Conservation (phyloP, 2,888 invertebrate species). For the Neelides folsomi region DNA sequence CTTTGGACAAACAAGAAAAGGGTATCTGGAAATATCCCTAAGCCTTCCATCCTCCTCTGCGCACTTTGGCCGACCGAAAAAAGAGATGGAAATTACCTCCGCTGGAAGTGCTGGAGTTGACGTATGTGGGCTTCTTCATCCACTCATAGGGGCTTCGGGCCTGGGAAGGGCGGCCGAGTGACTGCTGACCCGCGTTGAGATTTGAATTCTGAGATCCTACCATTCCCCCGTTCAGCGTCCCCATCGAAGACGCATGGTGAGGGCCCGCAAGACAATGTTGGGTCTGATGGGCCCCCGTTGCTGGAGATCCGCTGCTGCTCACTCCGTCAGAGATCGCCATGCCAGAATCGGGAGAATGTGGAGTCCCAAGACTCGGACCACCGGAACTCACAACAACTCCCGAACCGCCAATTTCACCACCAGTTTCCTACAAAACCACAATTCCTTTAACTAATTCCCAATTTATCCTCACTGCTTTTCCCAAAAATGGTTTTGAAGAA, state of each 20-base stretch:
- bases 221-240: conserved; percentile 6
- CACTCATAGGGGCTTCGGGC: conserved; percentile 74
- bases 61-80: not conserved
- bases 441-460: no score
- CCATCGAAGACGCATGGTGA: conserved; percentile 10
- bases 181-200: conserved; percentile 5
- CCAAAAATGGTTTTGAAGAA: no score
- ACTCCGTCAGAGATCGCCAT: conserved; percentile 45
- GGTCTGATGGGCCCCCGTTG: conserved; percentile 41
- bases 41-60: no score
- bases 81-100: conserved; percentile 51
- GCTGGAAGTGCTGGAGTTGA: conserved; percentile 26
- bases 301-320: conserved; percentile 40
- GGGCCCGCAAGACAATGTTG: conserved; percentile 35
- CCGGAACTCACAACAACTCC: conserved; percentile 22
- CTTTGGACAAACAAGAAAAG: no score
- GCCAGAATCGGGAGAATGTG: conserved; percentile 36
- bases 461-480: no score
- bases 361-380: conserved; percentile 20
- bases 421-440: no score
- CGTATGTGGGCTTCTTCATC: conserved; percentile 79
- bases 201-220: conserved; percentile 14
- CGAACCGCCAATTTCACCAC: no score
- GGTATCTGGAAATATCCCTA: no score
- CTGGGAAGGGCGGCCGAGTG: conserved; percentile 48